Percentiles rank a stretch among this genome's conserved stretches.
phyloP scores from a whole-genome alignment of 2,888 invertebrate genomes.

The Diogma glabrata region DNA sequence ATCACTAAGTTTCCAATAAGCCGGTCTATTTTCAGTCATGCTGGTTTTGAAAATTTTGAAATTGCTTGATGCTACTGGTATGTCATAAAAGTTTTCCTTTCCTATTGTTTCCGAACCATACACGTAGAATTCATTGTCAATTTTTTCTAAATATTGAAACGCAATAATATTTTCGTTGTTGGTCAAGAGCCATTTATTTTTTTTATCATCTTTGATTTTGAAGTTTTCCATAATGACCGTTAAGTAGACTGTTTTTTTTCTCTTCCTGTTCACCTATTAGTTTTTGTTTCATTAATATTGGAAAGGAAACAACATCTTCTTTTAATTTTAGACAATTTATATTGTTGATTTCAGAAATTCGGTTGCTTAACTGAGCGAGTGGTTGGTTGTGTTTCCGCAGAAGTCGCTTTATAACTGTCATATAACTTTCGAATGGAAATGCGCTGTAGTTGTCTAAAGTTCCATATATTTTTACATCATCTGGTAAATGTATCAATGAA shows the following conservation, averaged over 20 bases:
- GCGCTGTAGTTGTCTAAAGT: not conserved
- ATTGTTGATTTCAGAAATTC: not conserved
- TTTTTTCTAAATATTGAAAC: not conserved
- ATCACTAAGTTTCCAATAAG: not conserved
- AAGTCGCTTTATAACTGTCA: not conserved
- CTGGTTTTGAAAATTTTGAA: not conserved
- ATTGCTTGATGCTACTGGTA: not conserved
- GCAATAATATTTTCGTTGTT: not conserved
- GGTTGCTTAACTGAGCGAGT: not conserved
- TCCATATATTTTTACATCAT: not conserved
- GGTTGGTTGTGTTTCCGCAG: not conserved
- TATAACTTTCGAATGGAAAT: not conserved
- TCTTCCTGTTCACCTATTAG: not conserved
- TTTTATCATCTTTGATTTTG: not conserved
- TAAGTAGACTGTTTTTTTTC: not conserved
- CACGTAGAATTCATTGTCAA: not conserved
- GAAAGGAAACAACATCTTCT: not conserved
- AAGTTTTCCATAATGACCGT: not conserved
- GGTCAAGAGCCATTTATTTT: not conserved
- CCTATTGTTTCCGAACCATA: not conserved
- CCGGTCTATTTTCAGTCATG: not conserved
- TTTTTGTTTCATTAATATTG: not conserved
- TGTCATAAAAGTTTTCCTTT: not conserved
- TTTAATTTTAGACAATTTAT: not conserved
- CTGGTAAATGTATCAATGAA: not conserved